Evolutionary conservation across 1,140 invertebrate genomes (phyloP).

Genomic region (Heterodera schachtii): DNA sequence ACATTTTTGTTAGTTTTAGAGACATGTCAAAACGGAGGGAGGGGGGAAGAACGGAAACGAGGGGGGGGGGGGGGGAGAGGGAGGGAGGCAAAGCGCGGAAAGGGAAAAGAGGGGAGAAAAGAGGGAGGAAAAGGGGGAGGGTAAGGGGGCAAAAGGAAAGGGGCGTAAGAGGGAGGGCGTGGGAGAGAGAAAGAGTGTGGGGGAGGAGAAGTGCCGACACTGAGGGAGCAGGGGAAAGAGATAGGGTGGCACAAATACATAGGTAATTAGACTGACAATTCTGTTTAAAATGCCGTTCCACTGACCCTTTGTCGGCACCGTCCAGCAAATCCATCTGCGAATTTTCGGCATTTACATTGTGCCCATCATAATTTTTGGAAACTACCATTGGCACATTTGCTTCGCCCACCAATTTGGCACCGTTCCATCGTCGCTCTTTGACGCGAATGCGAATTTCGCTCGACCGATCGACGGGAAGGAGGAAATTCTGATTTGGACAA

Average conservation of each 20-base stretch:
- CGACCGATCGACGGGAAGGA: slow-evolving; percentile 48
- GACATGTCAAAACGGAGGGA: neutral
- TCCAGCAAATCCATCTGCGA: slow-evolving; percentile 21
- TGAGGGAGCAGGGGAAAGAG: neutral
- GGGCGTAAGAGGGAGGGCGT: no score
- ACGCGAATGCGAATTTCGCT: slow-evolving; percentile 53
- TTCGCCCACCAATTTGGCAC: slow-evolving; percentile 41
- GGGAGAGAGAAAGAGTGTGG: no score
- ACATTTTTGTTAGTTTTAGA: neutral
- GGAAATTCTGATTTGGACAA: slow-evolving; percentile 34
- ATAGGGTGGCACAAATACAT: neutral
- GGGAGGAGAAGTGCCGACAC: neutral
- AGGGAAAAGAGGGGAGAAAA: neutral
- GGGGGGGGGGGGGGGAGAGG: neutral
- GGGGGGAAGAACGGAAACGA: no score
- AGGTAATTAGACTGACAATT: no score
- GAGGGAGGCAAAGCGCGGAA: neutral
- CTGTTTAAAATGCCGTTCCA: no score
- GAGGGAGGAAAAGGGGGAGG: neutral
- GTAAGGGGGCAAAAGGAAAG: no score
- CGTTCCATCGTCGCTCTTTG: slow-evolving; percentile 45
- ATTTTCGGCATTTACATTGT: neutral
- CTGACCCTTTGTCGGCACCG: slow-evolving; percentile 38
- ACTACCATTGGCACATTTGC: slow-evolving; percentile 48
- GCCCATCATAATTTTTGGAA: neutral